A percentile compares a stretch with the other conserved stretches of the same genome.
These are phyloP conservation scores for Epistrophe eligans DNA, from an alignment of 2,888 invertebrate species.

Conservation along the genomic window DNA sequence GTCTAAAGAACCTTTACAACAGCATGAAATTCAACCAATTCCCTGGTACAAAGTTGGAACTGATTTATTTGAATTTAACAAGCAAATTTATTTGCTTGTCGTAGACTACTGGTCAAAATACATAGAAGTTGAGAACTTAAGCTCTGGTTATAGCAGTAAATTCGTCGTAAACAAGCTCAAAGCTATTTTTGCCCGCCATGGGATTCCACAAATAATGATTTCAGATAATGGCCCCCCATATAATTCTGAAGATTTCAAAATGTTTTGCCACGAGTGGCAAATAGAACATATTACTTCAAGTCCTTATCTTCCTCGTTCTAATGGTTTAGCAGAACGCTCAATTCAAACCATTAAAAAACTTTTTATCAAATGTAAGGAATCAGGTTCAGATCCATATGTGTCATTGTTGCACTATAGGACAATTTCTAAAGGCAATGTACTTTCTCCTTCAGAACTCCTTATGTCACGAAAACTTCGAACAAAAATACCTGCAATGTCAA, in stretches of 20 bases:
- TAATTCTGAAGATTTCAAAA: conserved; percentile 59
- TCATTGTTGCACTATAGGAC: conserved; percentile 50
- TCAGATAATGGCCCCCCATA: conserved; percentile 73
- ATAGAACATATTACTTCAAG: conserved; percentile 68
- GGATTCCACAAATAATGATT: conserved; percentile 65
- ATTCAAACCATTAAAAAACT: conserved; percentile 64
- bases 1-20: conserved; percentile 46
- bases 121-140: conserved; percentile 62
- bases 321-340: conserved; percentile 72
- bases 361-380: conserved; percentile 45
- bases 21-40: conserved; percentile 28
- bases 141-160: conserved; percentile 39
- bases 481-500: conserved; percentile 29
- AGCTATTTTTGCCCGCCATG: conserved; percentile 70
- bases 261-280: conserved; percentile 62
- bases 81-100: conserved; percentile 54
- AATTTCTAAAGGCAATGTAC: conserved; percentile 41
- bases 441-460: conserved; percentile 50
- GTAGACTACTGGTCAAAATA: conserved; percentile 76
- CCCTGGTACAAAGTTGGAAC: conserved; percentile 54
- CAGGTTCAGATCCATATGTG: conserved; percentile 50
- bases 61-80: conserved; percentile 69
- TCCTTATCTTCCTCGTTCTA: conserved; percentile 71
- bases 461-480: conserved; percentile 31
- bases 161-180: conserved; percentile 65